Evolutionary conservation across 2,113 vertebrate genomes (phyloP).

Genomic region (Pteropus alecto): DNA sequence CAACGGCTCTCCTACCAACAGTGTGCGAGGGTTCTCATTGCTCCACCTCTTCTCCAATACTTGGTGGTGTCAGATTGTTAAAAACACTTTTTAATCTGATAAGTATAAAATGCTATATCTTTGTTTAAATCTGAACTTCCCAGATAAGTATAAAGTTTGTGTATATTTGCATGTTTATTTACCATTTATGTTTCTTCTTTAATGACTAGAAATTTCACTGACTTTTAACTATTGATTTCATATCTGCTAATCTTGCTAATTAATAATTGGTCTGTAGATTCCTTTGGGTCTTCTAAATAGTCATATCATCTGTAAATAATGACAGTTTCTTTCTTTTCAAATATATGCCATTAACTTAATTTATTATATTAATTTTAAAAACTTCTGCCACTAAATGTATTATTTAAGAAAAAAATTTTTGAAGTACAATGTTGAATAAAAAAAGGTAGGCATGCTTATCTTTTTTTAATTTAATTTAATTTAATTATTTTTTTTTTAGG

Average conservation of each 20-base stretch:
- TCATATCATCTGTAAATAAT: not conserved
- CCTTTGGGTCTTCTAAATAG: not conserved
- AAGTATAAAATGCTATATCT: not conserved
- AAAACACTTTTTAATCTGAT: not conserved
- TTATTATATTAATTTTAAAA: not conserved
- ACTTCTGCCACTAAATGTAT: not conserved
- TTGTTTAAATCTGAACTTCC: constrained; percentile 1
- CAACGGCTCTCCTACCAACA: not conserved
- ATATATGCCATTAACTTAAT: not conserved
- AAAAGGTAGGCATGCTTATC: not conserved
- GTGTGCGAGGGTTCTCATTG: not conserved
- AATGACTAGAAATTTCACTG: not conserved
- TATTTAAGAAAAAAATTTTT: not conserved
- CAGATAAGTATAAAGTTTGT: not conserved
- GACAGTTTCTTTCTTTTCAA: constrained; percentile 33
- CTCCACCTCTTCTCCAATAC: not conserved
- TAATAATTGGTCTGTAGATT: not conserved
- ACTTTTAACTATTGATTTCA: not conserved
- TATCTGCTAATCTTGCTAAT: not conserved
- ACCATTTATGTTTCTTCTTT: not conserved
- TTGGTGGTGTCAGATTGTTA: not conserved
- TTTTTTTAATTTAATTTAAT: not conserved
- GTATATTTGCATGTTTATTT: not conserved
- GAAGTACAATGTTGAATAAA: not conserved
- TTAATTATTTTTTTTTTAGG: no score